Evolutionary conservation across 2,888 invertebrate species (phyloP).

Genomic region (Torymus aiolomorphi): DNA sequence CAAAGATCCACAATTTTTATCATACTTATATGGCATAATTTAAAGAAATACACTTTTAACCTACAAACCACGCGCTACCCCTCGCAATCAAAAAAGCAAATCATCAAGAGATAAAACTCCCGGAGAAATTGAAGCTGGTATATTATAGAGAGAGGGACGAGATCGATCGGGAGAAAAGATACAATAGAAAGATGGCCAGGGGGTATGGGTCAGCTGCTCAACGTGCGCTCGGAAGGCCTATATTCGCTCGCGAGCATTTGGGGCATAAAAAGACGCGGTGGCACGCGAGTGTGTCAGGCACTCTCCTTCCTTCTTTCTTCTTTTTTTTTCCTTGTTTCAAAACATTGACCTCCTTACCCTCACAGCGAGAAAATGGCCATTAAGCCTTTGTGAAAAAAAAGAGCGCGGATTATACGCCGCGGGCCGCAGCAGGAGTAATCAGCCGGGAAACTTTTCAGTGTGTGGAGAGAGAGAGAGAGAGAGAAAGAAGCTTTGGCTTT

Average conservation of each 20-base stretch:
- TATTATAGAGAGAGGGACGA: too few relatives aligned
- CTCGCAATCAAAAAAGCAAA: too few relatives aligned
- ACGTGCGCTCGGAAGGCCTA: too few relatives aligned
- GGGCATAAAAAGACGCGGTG: neutral
- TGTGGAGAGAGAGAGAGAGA: neutral
- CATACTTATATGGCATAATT: too few relatives aligned
- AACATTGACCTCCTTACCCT: constrained; percentile 36
- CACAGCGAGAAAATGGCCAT: constrained; percentile 19
- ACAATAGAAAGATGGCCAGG: constrained; percentile 20
- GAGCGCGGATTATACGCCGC: constrained; percentile 9
- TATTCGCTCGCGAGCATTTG: constrained; percentile 4
- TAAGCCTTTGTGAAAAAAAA: constrained; percentile 14
- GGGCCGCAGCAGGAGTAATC: constrained; percentile 20
- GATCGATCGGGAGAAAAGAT: constrained; percentile 6
- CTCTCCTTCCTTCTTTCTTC: neutral
- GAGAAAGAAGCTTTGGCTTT: neutral
- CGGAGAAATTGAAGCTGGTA: too few relatives aligned
- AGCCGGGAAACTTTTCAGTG: constrained; percentile 21
- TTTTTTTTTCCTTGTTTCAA: constrained; percentile 3
- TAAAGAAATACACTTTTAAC: too few relatives aligned
- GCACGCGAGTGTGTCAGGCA: too few relatives aligned
- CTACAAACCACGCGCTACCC: too few relatives aligned
- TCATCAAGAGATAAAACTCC: too few relatives aligned
- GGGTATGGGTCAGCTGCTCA: constrained; percentile 21
- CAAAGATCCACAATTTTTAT: too few relatives aligned